A percentile compares a stretch with the other conserved stretches of the same genome.
Conservation (phyloP, 1,140 invertebrate species). For the Drosophila sulfurigaster region DNA sequence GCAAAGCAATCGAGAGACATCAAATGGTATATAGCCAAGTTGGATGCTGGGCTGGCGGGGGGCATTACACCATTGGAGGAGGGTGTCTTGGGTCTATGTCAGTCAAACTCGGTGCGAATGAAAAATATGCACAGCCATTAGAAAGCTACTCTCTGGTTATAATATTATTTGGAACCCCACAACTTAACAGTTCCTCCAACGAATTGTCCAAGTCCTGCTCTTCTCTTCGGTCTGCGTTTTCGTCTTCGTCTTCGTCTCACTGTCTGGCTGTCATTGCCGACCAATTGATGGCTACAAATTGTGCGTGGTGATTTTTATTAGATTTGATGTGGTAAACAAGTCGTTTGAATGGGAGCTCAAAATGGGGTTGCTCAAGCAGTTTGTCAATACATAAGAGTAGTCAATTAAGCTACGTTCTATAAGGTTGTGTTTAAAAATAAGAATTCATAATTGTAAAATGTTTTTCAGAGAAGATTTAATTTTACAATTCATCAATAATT, state of each 20-base stretch:
- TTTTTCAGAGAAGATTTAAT: too few relatives aligned
- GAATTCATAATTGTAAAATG: too few relatives aligned
- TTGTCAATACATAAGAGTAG: too few relatives aligned
- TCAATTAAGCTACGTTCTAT: too few relatives aligned
- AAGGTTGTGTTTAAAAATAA: too few relatives aligned
- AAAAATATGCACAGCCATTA: constrained; percentile 37
- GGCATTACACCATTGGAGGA: neutral
- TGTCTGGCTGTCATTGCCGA: constrained; percentile 32
- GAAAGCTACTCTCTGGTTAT: constrained; percentile 41
- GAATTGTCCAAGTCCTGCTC: neutral
- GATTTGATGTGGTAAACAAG: constrained; percentile 59
- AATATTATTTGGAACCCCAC: constrained; percentile 33
- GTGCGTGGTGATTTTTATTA: constrained; percentile 63
- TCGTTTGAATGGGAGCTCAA: constrained; percentile 13
- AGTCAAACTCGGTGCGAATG: constrained; percentile 22
- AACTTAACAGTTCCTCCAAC: neutral
- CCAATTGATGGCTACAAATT: constrained; percentile 63
- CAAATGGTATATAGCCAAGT: constrained; percentile 1
- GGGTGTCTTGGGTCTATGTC: constrained; percentile 7
- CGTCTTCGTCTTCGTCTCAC: neutral
- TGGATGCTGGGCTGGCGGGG: neutral
- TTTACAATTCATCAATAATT: too few relatives aligned
- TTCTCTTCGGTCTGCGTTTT: neutral
- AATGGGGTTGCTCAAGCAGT: neutral
- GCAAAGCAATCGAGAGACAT: constrained; percentile 21